These are phyloP conservation scores for Ornithoptera alexandrae DNA, from an alignment of 2,888 invertebrate genomes.

Conservation along the genomic window DNA sequence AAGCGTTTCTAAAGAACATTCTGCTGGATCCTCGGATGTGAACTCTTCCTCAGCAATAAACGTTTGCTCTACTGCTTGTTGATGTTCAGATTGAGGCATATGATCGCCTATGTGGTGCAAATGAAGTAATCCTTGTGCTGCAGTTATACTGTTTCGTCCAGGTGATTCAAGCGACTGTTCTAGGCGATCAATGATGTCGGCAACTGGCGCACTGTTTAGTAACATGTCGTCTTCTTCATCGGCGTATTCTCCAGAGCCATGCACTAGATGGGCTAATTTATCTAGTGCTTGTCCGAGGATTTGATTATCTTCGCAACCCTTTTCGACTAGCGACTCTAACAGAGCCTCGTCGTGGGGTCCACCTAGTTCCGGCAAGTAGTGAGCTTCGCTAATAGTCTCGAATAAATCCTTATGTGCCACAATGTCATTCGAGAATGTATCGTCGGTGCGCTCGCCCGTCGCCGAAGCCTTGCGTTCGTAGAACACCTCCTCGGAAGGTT, in stretches of 20 bases:
- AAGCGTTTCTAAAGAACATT: conserved; percentile 54
- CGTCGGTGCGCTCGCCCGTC: conserved; percentile 49
- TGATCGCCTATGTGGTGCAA: conserved; percentile 67
- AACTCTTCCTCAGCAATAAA: conserved; percentile 63
- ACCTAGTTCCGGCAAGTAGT: conserved; percentile 69
- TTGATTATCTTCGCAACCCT: conserved; percentile 82
- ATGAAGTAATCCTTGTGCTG: conserved; percentile 68
- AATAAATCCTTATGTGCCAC: conserved; percentile 70
- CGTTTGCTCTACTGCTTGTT: conserved; percentile 62
- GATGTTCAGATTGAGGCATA: conserved; percentile 52
- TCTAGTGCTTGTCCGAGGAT: conserved; percentile 69
- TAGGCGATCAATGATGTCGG: conserved; percentile 82
- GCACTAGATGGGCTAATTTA: conserved; percentile 65
- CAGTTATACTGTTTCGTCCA: conserved; percentile 67
- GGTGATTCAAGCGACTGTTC: conserved; percentile 81
- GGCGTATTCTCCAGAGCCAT: conserved; percentile 65
- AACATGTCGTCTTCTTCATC: conserved; percentile 74
- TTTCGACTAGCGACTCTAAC: conserved; percentile 81
- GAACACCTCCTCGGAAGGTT: conserved; percentile 60
- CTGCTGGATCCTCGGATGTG: conserved; percentile 45
- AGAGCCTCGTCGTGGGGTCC: conserved; percentile 77
- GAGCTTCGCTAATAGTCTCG: conserved; percentile 73
- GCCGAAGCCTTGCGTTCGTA: conserved; percentile 56
- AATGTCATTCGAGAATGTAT: conserved; percentile 56
- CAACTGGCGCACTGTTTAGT: conserved; percentile 69